Conservation (phyloP, 2,888 invertebrate species). For the Hyppa rectilinea region DNA sequence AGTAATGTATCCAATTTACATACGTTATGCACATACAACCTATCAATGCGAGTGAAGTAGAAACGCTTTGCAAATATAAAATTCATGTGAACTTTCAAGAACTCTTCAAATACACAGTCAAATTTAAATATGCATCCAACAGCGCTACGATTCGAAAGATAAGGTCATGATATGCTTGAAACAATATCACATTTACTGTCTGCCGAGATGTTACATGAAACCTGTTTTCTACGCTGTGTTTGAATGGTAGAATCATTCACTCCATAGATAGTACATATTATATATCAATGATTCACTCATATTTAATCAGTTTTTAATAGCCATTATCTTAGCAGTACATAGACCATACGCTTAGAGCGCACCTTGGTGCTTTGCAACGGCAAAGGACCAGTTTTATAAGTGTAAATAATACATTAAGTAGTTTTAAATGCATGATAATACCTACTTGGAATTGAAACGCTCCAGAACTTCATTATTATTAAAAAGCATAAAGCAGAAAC, state of each 20-base stretch:
- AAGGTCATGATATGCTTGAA: constrained; percentile 2
- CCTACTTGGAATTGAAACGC: not conserved
- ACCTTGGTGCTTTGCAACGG: not conserved
- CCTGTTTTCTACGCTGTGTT: not conserved
- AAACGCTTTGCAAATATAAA: constrained; percentile 20
- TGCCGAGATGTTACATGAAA: not conserved
- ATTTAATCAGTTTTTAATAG: not conserved
- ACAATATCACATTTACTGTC: not conserved
- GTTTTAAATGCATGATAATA: not conserved
- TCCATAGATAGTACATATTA: too few relatives aligned
- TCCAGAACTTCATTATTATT: not conserved
- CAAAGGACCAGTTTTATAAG: not conserved
- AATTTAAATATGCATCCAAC: constrained; percentile 8
- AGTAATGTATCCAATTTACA: not conserved
- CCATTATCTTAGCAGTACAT: not conserved
- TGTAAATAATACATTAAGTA: not conserved
- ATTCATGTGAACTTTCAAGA: constrained; percentile 2
- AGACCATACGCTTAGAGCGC: not conserved
- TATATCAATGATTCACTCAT: too few relatives aligned
- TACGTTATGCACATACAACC: not conserved
- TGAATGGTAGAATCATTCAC: too few relatives aligned
- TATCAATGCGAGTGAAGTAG: constrained; percentile 6
- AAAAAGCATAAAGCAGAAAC: not conserved
- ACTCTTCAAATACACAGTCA: constrained; percentile 6
- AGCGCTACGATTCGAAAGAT: not conserved